These are phyloP conservation scores for Monoplex corrugatus DNA, from an alignment of 2,888 invertebrate genomes.

Conservation along the genomic window DNA sequence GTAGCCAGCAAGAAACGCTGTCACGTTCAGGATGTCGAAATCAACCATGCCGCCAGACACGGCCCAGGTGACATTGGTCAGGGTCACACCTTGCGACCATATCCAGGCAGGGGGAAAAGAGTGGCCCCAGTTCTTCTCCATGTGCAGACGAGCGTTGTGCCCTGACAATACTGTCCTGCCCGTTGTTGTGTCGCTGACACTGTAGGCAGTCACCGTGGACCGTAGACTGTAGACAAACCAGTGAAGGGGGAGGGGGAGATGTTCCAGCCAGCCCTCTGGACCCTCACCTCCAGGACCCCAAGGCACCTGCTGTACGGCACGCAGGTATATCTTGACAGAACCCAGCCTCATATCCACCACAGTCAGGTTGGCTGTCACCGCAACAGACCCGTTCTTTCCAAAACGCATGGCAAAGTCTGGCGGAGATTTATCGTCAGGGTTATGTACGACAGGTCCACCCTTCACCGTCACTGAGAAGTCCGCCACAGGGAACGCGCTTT, in stretches of 20 bases:
- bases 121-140: slow-evolving; percentile 76
- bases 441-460: slow-evolving; percentile 60
- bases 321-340: slow-evolving; percentile 57
- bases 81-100: slow-evolving; percentile 68
- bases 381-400: slow-evolving; percentile 59
- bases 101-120: slow-evolving; percentile 74
- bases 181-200: slow-evolving; percentile 54
- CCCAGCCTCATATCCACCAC: slow-evolving; percentile 62
- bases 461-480: slow-evolving; percentile 59
- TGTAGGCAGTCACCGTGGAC: slow-evolving; percentile 62
- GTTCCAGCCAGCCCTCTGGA: slow-evolving; percentile 69
- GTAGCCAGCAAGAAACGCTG: slow-evolving; percentile 70
- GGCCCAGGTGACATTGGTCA: slow-evolving; percentile 61
- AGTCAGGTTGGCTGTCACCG: slow-evolving; percentile 58
- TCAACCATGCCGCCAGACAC: slow-evolving; percentile 69
- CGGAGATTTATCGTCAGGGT: slow-evolving; percentile 66
- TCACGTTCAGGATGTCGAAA: slow-evolving; percentile 58
- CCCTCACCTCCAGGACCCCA: slow-evolving; percentile 68
- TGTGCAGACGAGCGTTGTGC: slow-evolving; percentile 61
- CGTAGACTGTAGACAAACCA: slow-evolving; percentile 75
- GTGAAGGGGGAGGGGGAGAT: slow-evolving; percentile 69
- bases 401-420: slow-evolving; percentile 64
- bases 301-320: slow-evolving; percentile 57
- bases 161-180: slow-evolving; percentile 50
- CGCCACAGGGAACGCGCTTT: slow-evolving; percentile 52